A percentile compares a stretch with the other conserved stretches of the same genome.
phyloP scores from a whole-genome alignment of 2,797 vertebrate genomes.

The Acanthornis magna region DNA sequence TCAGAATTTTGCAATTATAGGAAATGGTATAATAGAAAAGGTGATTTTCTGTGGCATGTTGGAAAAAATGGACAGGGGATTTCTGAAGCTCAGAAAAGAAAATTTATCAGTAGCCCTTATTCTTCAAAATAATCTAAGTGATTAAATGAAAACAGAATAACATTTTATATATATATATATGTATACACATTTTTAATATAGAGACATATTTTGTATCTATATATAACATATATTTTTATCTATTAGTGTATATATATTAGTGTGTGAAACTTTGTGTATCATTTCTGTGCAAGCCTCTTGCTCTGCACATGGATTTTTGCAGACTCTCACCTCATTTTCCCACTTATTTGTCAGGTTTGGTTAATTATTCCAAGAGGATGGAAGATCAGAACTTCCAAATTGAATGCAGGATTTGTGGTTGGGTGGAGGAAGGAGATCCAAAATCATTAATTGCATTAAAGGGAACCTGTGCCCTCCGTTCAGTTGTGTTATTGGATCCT shows the following conservation, averaged over 20 bases:
- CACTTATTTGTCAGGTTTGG: background rate
- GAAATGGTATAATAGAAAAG: background rate
- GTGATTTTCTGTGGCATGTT: background rate
- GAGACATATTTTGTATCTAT: background rate
- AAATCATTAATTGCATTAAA: background rate
- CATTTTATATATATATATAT: too few relatives aligned
- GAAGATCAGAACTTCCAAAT: background rate
- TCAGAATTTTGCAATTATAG: background rate
- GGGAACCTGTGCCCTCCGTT: background rate
- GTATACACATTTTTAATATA: background rate
- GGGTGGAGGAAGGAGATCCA: background rate
- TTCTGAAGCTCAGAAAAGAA: background rate
- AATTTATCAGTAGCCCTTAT: background rate
- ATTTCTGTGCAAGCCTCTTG: background rate
- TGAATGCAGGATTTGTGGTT: background rate
- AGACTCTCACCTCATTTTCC: background rate
- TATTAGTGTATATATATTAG: background rate
- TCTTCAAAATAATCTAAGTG: background rate
- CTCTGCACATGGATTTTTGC: background rate
- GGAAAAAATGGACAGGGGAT: background rate
- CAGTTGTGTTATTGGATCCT: background rate
- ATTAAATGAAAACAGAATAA: background rate
- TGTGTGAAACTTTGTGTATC: background rate
- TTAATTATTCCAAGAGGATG: background rate
- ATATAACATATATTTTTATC: background rate